Evolutionary conservation across 2,797 vertebrate species (phyloP).

Genomic region (Syngnathus acus): DNA sequence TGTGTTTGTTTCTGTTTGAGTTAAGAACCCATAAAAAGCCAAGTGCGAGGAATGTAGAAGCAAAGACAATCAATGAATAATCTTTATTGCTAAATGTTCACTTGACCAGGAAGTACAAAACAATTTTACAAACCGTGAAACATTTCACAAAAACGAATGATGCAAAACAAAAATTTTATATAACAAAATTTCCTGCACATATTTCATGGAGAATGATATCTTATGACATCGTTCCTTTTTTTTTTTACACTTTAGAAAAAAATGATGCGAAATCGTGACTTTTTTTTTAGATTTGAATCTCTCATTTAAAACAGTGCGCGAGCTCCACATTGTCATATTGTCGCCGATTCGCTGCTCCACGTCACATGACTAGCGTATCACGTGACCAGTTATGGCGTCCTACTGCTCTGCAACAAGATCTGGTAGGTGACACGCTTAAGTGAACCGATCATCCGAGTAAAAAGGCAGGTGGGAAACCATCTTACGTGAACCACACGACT

Average conservation of each 20-base stretch:
- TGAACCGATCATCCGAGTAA: not conserved
- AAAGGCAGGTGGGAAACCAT: not conserved
- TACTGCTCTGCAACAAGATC: slow-evolving; percentile 28
- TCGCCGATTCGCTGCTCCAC: not conserved
- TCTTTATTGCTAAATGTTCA: too few species aligned
- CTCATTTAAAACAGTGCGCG: too few species aligned
- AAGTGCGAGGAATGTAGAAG: not conserved
- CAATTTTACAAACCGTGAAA: too few species aligned
- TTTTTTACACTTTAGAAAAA: not conserved
- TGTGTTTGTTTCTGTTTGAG: not conserved
- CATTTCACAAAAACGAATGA: too few species aligned
- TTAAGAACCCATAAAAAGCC: not conserved
- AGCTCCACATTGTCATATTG: not conserved
- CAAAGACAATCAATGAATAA: not conserved
- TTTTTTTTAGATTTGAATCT: too few species aligned
- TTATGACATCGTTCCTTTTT: too few species aligned
- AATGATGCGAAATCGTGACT: too few species aligned
- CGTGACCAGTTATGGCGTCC: slow-evolving; percentile 66
- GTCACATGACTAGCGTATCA: slow-evolving; percentile 26
- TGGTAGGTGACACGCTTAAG: slow-evolving; percentile 40
- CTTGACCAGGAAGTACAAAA: too few species aligned
- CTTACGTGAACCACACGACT: not conserved
- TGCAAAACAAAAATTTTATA: too few species aligned
- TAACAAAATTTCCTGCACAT: too few species aligned
- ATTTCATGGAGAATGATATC: too few species aligned